Evolutionary conservation across 2,113 vertebrate genomes (phyloP), one percentile per base, ranked within the genome.

Genomic region (Macaca mulatta): DNA sequence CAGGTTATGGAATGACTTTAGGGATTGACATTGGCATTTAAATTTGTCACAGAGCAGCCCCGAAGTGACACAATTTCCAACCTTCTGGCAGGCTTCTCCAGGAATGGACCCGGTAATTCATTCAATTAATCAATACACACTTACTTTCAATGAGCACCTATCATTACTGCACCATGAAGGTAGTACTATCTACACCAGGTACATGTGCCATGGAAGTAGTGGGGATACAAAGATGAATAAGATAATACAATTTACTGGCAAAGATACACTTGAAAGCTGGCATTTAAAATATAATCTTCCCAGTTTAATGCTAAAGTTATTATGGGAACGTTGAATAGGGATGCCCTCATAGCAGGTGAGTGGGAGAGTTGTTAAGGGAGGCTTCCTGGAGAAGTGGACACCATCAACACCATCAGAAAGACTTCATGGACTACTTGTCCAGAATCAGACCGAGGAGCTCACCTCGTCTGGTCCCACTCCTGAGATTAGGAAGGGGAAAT

Each of bases 311-410:
- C 22, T 86, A 50, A 78, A 6, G 2, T 64, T 52, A 17, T 69
- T n/a, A 55, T 16, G 52, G 83, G 30, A 57, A n/a, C 13, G 18
- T 11, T 52, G 35, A 50, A 27, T 43, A 10, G n/a, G 45, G n/a
- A 6, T 3, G 5, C 0, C 16, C 7, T 1, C 7, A 8, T 7
- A 40, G 50, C 11, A n/a, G 59, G 18, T 16, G 59, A 32, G 20
- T 32, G 79, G 40, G 18, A 55, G 30, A 38, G 3, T 1, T 43
- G 50, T 20, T 57, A 70, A 48, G 52, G 85, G 25, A 32, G 18
- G 32, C 12, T 22, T 84, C 20, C 48, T 35, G 12, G 43, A 43
- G 20, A 64, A 55, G 55, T 3, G 40, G 17, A 50, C 43, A 13
- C 45, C 61, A 50, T 10, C 11, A 57, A 55, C 32, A 80, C 11